phyloP scores from a whole-genome alignment of 2,113 vertebrate genomes.

The Psittacula cyanocephala region DNA sequence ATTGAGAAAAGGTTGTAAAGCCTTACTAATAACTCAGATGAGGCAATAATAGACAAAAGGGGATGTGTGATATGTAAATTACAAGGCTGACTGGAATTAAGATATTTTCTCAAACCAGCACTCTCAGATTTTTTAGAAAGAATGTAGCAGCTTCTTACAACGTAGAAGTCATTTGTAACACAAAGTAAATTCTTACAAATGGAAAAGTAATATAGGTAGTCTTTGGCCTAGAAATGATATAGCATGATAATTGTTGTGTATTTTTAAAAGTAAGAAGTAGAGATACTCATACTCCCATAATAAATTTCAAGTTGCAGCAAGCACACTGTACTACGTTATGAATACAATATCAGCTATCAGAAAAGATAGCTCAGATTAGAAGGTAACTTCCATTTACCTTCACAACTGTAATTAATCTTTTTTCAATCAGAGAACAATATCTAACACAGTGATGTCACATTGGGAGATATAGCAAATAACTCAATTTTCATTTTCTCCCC shows the following conservation, averaged over 20 bases:
- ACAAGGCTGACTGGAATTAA: neutral
- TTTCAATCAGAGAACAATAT: neutral
- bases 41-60: neutral
- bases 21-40: neutral
- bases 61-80: neutral
- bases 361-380: neutral
- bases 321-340: neutral
- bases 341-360: neutral
- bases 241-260: neutral
- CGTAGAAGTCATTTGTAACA: neutral
- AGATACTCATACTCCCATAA: neutral
- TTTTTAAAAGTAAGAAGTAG: constrained; percentile 1
- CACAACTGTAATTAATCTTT: neutral
- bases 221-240: neutral
- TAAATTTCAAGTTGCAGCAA: neutral
- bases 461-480: neutral
- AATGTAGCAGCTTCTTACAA: neutral
- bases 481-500: neutral
- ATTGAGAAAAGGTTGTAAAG: neutral
- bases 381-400: neutral
- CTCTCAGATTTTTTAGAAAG: neutral
- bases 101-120: neutral
- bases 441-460: neutral
- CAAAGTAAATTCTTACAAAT: neutral
- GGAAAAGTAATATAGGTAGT: neutral